phyloP scores from a whole-genome alignment of 2,113 vertebrate species.

The Dissostichus mawsoni region DNA sequence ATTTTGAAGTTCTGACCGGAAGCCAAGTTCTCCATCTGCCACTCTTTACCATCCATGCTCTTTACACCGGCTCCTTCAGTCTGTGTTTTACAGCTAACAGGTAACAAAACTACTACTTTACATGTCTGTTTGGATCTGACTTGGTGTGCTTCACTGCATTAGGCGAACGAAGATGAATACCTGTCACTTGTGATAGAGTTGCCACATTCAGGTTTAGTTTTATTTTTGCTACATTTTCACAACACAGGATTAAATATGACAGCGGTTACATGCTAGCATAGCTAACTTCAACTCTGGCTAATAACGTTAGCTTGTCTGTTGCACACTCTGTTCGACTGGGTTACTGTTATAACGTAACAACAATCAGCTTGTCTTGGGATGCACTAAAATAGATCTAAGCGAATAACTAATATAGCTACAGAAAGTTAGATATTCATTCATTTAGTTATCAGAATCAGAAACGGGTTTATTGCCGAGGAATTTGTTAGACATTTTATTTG shows the following conservation, averaged over 20 bases:
- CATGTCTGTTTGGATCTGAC: not conserved
- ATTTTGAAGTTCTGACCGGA: conserved; percentile 36
- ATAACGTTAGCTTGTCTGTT: not conserved
- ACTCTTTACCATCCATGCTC: too few species aligned
- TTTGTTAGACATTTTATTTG: not conserved
- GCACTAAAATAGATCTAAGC: not conserved
- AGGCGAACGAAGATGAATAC: not conserved
- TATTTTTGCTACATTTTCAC: not conserved
- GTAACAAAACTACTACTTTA: conserved; percentile 2
- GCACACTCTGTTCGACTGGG: not conserved
- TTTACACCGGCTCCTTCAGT: not conserved
- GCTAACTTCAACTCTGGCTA: conserved; percentile 29
- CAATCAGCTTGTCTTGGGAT: not conserved
- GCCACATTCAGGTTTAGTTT: not conserved
- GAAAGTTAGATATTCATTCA: not conserved
- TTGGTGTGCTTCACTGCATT: not conserved
- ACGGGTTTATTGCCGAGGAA: too few species aligned
- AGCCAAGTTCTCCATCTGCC: not conserved
- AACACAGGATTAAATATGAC: not conserved
- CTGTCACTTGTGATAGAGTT: not conserved
- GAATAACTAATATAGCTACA: not conserved
- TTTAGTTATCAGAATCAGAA: too few species aligned
- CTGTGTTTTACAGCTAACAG: not conserved
- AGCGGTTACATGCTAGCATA: not conserved
- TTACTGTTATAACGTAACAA: not conserved